Evolutionary conservation across 2,113 vertebrate genomes (phyloP).

Genomic region (Macrotis lagotis): DNA sequence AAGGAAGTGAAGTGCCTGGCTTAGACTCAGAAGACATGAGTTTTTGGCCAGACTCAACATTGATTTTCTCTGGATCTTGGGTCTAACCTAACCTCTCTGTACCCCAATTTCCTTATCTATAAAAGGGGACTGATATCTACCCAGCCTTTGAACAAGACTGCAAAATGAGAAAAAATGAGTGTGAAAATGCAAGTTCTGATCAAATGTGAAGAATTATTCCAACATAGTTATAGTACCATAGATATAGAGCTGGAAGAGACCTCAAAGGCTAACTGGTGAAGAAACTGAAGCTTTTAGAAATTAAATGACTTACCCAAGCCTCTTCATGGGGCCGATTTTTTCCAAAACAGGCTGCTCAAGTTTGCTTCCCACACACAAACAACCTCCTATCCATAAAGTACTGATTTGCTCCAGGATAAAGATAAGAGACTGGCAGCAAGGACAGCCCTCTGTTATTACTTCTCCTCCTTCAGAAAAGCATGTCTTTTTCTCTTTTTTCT

Average conservation of each 20-base stretch:
- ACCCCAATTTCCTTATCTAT: background rate
- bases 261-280: background rate
- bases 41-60: background rate
- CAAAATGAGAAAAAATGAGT: too few relatives aligned
- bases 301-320: background rate
- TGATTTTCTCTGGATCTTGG: background rate
- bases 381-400: background rate
- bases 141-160: background rate
- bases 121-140: background rate
- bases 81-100: background rate
- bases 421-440: background rate
- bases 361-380: background rate
- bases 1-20: background rate
- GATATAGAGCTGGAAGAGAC: background rate
- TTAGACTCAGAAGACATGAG: background rate
- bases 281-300: background rate
- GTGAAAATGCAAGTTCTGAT: too few relatives aligned
- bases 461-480: background rate
- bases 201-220: background rate
- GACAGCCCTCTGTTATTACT: background rate
- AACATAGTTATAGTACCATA: background rate
- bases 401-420: background rate
- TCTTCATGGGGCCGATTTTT: background rate
- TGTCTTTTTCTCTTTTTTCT: background rate
- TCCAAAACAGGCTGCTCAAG: background rate